phyloP scores from a whole-genome alignment of 2,888 invertebrate genomes.

The Ochropacha duplaris region DNA sequence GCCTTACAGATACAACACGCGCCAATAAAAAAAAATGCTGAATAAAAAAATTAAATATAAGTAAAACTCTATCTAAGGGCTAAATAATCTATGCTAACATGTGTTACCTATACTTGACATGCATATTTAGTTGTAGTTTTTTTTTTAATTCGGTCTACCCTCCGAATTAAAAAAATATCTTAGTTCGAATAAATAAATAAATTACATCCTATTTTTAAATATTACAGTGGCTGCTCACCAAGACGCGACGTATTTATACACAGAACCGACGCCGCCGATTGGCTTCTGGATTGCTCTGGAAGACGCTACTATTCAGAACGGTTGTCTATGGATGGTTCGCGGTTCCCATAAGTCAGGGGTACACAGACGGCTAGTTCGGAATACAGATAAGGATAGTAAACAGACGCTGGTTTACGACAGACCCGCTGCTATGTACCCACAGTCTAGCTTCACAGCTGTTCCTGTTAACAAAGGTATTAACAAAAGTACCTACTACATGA shows the following conservation, averaged over 20 bases:
- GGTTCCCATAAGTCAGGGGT: slow-evolving; percentile 95
- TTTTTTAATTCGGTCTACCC: too few species aligned
- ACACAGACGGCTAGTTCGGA: slow-evolving; percentile 87
- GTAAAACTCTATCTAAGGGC: too few species aligned
- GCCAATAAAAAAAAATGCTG: too few species aligned
- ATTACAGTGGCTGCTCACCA: slow-evolving; percentile 89
- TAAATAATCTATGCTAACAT: too few species aligned
- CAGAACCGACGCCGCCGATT: slow-evolving; percentile 90
- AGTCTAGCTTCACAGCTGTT: slow-evolving; percentile 88
- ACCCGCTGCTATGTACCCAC: slow-evolving; percentile 86
- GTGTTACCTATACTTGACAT: too few species aligned
- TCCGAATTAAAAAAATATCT: too few species aligned
- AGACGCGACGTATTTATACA: slow-evolving; percentile 94
- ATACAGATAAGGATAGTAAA: slow-evolving; percentile 84
- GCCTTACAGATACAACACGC: too few species aligned
- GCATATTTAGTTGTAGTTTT: too few species aligned
- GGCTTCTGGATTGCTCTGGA: slow-evolving; percentile 99
- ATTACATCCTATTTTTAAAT: slow-evolving; percentile 24
- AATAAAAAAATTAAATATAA: too few species aligned
- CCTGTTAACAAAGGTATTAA: slow-evolving; percentile 95
- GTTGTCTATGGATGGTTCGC: slow-evolving; percentile 95
- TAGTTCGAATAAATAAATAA: not conserved
- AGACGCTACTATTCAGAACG: slow-evolving; percentile 95
- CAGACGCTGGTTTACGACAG: slow-evolving; percentile 87
- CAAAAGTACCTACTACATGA: too few species aligned